These are phyloP conservation scores for Chorisops tibialis DNA, from an alignment of 2,888 invertebrate genomes.

Conservation along the genomic window DNA sequence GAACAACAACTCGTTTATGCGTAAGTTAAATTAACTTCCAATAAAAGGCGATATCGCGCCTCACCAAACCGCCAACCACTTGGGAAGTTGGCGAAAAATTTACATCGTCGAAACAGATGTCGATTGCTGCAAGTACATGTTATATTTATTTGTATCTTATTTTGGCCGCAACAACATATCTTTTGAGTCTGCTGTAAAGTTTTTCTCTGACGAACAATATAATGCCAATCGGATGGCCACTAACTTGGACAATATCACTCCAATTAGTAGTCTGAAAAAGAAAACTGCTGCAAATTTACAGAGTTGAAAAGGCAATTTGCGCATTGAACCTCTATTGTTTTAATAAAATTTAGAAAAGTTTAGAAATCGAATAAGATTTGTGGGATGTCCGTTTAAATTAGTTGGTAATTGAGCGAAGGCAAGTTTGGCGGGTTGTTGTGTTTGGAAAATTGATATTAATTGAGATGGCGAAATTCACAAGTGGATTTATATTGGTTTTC, in stretches of 20 bases:
- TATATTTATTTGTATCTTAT: too few species aligned
- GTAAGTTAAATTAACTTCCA: slow-evolving; percentile 20
- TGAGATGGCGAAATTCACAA: too few species aligned
- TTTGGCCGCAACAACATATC: too few species aligned
- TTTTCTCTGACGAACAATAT: slow-evolving; percentile 1
- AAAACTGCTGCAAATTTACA: slow-evolving; percentile 5
- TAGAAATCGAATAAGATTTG: too few species aligned
- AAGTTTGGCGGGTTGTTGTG: too few species aligned
- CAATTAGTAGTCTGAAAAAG: neutral
- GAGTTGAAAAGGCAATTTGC: neutral
- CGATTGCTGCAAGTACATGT: slow-evolving; percentile 5
- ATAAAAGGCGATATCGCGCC: slow-evolving; percentile 16
- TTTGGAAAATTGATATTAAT: too few species aligned
- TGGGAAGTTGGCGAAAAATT: slow-evolving; percentile 10
- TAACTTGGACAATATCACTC: slow-evolving; percentile 11
- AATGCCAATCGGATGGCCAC: neutral
- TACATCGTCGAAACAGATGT: slow-evolving; percentile 18
- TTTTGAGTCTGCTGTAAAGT: slow-evolving; percentile 2
- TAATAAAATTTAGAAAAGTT: too few species aligned
- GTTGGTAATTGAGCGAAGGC: too few species aligned
- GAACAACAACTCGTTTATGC: neutral
- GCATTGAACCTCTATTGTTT: neutral
- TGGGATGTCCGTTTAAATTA: too few species aligned
- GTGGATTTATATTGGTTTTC: too few species aligned
- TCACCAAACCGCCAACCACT: neutral